phyloP scores from a whole-genome alignment of 1,140 invertebrate species.

The Pissodes strobi region DNA sequence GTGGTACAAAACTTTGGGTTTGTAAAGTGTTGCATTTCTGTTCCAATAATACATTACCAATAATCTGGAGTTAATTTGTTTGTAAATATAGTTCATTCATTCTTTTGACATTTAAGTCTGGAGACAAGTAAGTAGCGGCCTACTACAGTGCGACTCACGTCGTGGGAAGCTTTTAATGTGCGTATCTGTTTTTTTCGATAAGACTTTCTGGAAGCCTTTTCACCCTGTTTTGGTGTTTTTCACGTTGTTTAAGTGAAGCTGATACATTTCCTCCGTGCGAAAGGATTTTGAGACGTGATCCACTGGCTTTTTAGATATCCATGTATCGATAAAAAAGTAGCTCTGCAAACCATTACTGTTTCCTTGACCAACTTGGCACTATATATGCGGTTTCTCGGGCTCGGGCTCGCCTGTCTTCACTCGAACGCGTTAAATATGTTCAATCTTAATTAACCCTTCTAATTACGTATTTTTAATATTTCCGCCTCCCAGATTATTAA shows the following conservation, averaged over 20 bases:
- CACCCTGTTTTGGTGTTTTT: neutral
- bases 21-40: too few species aligned
- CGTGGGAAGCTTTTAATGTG: too few species aligned
- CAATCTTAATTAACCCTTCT: slow-evolving; percentile 1
- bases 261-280: neutral
- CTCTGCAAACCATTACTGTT: too few species aligned
- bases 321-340: too few species aligned
- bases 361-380: too few species aligned
- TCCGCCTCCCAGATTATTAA: neutral
- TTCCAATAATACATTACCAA: neutral
- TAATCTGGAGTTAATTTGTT: neutral
- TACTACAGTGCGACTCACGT: too few species aligned
- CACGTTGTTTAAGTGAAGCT: neutral
- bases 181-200: too few species aligned
- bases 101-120: neutral
- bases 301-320: neutral
- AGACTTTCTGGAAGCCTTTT: too few species aligned
- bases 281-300: neutral
- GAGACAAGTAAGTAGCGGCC: too few species aligned
- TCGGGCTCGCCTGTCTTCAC: neutral
- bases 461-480: slow-evolving; percentile 2
- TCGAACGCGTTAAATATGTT: neutral
- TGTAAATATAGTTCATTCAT: neutral
- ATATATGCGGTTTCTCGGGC: too few species aligned
- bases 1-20: too few species aligned